Evolutionary conservation across 2,888 invertebrate species (phyloP).

Genomic region (Mycalesis mineus): DNA sequence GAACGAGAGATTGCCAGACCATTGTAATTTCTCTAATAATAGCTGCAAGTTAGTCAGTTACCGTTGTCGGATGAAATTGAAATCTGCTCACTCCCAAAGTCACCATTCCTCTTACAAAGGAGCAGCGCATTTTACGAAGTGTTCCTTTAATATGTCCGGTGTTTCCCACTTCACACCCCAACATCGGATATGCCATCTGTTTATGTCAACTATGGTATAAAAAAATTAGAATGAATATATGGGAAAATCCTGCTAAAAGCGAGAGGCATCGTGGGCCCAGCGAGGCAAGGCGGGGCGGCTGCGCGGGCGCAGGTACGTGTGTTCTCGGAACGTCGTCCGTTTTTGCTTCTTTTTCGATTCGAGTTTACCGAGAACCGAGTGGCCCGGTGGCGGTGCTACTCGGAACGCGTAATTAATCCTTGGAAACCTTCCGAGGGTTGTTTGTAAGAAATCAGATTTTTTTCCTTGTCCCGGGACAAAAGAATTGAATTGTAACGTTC

Average conservation of each 20-base stretch:
- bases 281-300: conserved; percentile 63
- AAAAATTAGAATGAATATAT: too few relatives aligned
- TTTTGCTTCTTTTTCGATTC: conserved; percentile 78
- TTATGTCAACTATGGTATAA: too few relatives aligned
- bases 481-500: conserved; percentile 41
- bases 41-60: too few relatives aligned
- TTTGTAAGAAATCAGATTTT: conserved; percentile 65
- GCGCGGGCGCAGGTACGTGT: conserved; percentile 72
- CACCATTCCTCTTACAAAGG: too few relatives aligned
- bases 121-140: too few relatives aligned
- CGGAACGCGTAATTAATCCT: conserved; percentile 78
- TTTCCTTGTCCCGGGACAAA: conserved; percentile 37
- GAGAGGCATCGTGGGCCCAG: conserved; percentile 34
- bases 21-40: too few relatives aligned
- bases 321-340: conserved; percentile 71
- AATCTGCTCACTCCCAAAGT: too few relatives aligned
- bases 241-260: neutral
- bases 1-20: too few relatives aligned
- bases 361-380: conserved; percentile 74
- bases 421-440: conserved; percentile 76
- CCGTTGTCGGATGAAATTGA: too few relatives aligned
- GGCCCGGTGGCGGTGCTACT: conserved; percentile 75
- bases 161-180: too few relatives aligned
- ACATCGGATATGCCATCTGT: too few relatives aligned
- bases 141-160: too few relatives aligned